These are phyloP conservation scores for Sylvietta virens DNA, from an alignment of 2,113 vertebrate species.

Conservation along the genomic window DNA sequence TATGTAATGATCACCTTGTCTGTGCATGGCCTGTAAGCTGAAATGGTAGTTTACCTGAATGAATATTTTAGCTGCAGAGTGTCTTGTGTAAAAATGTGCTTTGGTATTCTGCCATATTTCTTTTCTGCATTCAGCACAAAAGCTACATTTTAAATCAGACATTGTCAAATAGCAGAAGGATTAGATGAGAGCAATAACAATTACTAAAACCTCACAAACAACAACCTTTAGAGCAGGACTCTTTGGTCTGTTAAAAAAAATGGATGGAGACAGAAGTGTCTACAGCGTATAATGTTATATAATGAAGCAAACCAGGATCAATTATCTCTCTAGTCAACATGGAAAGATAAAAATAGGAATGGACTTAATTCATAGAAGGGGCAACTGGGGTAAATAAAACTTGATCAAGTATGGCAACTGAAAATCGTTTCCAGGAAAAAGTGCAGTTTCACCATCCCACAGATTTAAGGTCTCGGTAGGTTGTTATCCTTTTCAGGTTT, in stretches of 20 bases:
- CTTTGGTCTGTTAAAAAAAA: not conserved
- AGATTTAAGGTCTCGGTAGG: not conserved
- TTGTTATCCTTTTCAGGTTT: not conserved
- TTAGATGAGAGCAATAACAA: not conserved
- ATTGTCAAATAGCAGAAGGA: not conserved
- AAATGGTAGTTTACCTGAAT: not conserved
- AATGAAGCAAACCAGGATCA: not conserved
- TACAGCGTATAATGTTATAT: not conserved
- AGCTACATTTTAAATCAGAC: not conserved
- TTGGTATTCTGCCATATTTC: not conserved
- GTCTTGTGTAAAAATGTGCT: not conserved
- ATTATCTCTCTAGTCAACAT: not conserved
- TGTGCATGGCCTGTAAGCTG: not conserved
- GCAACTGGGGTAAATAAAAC: not conserved
- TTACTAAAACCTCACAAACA: not conserved
- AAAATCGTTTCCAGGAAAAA: not conserved
- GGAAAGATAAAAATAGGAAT: not conserved
- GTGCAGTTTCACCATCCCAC: not conserved
- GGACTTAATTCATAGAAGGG: not conserved
- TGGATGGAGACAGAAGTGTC: not conserved
- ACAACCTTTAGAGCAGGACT: not conserved
- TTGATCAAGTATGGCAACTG: not conserved
- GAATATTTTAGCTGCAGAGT: not conserved
- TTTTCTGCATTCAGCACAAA: not conserved
- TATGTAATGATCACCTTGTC: not conserved